A percentile compares a stretch with the other conserved stretches of the same genome.
Conservation (phyloP, 1,140 invertebrate species). For the Cydia splendana region DNA sequence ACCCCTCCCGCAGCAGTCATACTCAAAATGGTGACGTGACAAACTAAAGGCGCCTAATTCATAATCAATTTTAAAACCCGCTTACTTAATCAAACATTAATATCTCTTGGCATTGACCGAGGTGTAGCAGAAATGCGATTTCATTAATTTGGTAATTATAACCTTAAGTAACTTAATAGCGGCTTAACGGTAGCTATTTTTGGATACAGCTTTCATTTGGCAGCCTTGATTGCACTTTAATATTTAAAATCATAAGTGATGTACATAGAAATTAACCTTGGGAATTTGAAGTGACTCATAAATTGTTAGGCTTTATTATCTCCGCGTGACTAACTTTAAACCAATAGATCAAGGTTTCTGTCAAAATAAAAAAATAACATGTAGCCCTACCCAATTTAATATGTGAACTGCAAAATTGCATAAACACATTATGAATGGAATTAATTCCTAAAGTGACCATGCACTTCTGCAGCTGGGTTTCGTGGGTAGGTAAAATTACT, state of each 20-base stretch:
- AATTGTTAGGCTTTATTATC: background rate
- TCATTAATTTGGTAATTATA: constrained; percentile 13
- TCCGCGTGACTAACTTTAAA: background rate
- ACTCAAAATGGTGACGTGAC: background rate
- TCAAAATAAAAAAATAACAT: too few species aligned
- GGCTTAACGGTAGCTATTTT: background rate
- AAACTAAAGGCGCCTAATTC: constrained; percentile 1
- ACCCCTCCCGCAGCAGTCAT: too few species aligned
- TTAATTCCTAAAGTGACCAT: too few species aligned
- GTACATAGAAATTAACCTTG: background rate
- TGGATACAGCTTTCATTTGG: background rate
- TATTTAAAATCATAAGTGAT: background rate
- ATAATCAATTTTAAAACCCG: background rate
- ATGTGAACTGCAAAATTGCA: too few species aligned
- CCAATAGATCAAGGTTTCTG: background rate
- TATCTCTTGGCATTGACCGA: constrained; percentile 9
- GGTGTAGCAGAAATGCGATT: background rate
- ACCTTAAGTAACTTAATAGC: background rate
- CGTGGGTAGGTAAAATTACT: background rate
- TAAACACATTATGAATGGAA: too few species aligned
- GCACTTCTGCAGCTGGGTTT: too few species aligned
- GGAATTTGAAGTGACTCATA: background rate
- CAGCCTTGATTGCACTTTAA: background rate
- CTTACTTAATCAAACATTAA: constrained; percentile 7
- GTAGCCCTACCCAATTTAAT: too few species aligned